Evolutionary conservation across 1,140 invertebrate species (phyloP), one percentile per base, ranked within the genome.

Genomic region (Bombus sibiricus): DNA sequence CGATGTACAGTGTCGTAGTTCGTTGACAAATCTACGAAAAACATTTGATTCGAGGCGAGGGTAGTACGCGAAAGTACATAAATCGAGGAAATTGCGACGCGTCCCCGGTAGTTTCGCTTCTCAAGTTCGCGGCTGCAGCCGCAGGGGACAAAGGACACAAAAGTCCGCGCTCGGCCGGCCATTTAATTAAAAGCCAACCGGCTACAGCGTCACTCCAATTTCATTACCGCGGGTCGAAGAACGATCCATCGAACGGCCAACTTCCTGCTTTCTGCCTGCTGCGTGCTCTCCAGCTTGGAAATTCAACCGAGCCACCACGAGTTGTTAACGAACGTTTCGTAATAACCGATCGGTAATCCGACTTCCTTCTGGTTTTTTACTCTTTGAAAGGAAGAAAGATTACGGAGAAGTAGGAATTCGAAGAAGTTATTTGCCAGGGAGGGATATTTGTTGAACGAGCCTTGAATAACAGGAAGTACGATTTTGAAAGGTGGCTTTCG

Each of bases 141-240:
- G 39, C 12, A 28, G 57, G 3, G 34, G 53, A 82, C 80, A 64
- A 82, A 82, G 80, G 62, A 82, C 53, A n/a, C 80, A 62, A 64
- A 82, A 13, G 18, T 32, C 64, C 12, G 12, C 12, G 32, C 41
- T 28, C 64, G 43, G 3, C 1, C 71, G 71, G 69, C 57, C 80
- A 82, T 82, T 82, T 82, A 82, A 82, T 82, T 82, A 82, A 82
- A 74, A 82, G 80, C 69, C 57, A 34, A 22, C 80, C 78, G n/a
- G 34, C 59, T 43, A 18, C 41, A 47, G n/a, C 9, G 1, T 37
- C 18, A 69, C 53, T 81, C n/a, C 69, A 74, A 74, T 82, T 82
- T 82, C 80, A 74, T 82, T 82, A 82, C 34, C 78, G 25, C 53
- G 53, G 80, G 62, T 82, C 57, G 57, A 25, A 15, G 15, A 68